Conservation (phyloP, 1,140 invertebrate genomes). For the Drosophila watanabei region DNA sequence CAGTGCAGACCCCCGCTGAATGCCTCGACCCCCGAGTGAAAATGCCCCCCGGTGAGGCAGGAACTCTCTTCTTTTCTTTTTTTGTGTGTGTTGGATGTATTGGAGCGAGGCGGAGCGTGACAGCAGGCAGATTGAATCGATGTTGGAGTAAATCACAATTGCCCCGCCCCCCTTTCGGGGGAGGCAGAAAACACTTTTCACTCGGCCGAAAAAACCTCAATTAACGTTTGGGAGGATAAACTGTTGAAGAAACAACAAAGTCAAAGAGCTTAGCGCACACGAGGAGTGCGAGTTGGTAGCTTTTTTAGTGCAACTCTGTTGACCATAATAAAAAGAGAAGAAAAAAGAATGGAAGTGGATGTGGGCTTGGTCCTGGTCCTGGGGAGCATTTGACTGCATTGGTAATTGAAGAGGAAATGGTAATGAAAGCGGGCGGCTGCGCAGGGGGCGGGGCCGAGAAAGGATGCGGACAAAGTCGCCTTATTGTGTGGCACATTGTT, state of each 20-base stretch:
- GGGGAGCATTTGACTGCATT: slow-evolving; percentile 43
- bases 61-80: not conserved
- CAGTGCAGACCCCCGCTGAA: slow-evolving; percentile 5
- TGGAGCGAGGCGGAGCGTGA: slow-evolving; percentile 1
- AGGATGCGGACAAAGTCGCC: slow-evolving; percentile 37
- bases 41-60: slow-evolving; percentile 1
- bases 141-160: slow-evolving; percentile 34
- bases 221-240: slow-evolving; percentile 34
- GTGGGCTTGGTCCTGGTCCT: slow-evolving; percentile 5
- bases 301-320: slow-evolving; percentile 42
- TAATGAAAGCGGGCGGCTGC: slow-evolving; percentile 38
- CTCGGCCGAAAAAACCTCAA: slow-evolving; percentile 32
- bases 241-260: slow-evolving; percentile 34
- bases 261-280: slow-evolving; percentile 28
- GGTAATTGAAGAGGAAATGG: slow-evolving; percentile 53
- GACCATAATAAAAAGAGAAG: slow-evolving; percentile 24
- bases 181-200: slow-evolving; percentile 3
- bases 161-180: slow-evolving; percentile 2
- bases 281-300: not conserved
- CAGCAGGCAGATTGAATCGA: slow-evolving; percentile 31
- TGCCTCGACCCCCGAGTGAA: not conserved
- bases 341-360: not conserved
- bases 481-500: slow-evolving; percentile 54
- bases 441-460: not conserved
- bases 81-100: not conserved